phyloP scores from a whole-genome alignment of 2,888 invertebrate species.

The Cybosia mesomella region DNA sequence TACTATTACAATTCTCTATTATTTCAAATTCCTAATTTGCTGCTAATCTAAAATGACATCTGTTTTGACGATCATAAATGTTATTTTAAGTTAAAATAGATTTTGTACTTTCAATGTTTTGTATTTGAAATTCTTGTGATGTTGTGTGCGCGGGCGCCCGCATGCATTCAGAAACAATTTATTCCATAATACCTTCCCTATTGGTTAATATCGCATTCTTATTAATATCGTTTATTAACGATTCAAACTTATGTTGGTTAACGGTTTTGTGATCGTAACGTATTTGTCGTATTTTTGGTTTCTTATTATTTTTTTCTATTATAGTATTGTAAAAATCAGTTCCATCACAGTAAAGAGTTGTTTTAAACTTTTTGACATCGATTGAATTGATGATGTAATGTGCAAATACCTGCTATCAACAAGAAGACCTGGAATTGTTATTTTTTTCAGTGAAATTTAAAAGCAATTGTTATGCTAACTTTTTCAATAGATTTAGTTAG shows the following conservation, averaged over 20 bases:
- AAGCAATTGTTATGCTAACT: too few species aligned
- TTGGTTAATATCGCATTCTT: slow-evolving; percentile 80
- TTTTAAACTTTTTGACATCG: neutral
- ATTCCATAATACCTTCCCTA: slow-evolving; percentile 80
- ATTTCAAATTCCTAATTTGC: slow-evolving; percentile 29
- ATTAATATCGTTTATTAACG: slow-evolving; percentile 77
- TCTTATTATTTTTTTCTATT: neutral
- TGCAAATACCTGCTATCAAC: too few species aligned
- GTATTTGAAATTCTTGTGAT: slow-evolving; percentile 45
- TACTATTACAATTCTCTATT: slow-evolving; percentile 45
- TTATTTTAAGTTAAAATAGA: slow-evolving; percentile 45
- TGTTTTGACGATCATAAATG: slow-evolving; percentile 46
- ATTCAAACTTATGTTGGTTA: slow-evolving; percentile 73
- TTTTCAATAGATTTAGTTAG: too few species aligned
- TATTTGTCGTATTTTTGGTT: slow-evolving; percentile 15
- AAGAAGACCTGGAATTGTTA: neutral
- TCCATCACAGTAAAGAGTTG: neutral
- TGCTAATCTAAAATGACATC: slow-evolving; percentile 19
- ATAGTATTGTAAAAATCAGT: neutral
- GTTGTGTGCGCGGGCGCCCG: slow-evolving; percentile 77
- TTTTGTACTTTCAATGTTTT: slow-evolving; percentile 52
- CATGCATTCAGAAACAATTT: slow-evolving; percentile 73
- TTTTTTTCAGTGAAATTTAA: too few species aligned
- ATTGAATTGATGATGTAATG: too few species aligned
- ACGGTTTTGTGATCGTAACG: slow-evolving; percentile 69